Conservation (phyloP, 2,113 vertebrate species). For the Hypanus sabinus region DNA sequence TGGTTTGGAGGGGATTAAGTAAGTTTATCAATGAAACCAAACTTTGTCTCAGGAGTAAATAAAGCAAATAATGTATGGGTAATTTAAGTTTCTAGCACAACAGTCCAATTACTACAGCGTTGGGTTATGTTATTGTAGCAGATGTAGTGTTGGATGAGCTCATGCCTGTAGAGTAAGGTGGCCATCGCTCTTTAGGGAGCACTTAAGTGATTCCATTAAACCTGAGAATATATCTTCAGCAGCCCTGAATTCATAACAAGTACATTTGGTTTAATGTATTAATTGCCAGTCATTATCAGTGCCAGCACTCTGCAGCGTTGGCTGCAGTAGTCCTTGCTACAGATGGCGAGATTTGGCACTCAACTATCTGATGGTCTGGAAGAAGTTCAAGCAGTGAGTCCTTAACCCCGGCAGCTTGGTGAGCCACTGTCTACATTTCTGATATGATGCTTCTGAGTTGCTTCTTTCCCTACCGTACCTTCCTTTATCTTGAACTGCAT, state of each 20-base stretch:
- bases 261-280: neutral
- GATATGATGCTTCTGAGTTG: neutral
- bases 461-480: neutral
- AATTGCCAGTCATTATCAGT: neutral
- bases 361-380: neutral
- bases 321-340: neutral
- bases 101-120: neutral
- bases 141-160: neutral
- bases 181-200: neutral
- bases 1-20: neutral
- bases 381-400: neutral
- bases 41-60: neutral
- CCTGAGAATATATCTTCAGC: neutral
- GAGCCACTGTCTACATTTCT: neutral
- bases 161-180: neutral
- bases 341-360: neutral
- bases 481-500: neutral
- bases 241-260: neutral
- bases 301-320: neutral
- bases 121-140: neutral
- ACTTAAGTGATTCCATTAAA: neutral
- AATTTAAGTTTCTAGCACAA: neutral
- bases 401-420: neutral
- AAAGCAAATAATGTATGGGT: neutral
- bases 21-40: neutral